Base-by-base conservation (phyloP, 2,113 vertebrate genomes). In the Chlorodrepanis virens region DNA sequence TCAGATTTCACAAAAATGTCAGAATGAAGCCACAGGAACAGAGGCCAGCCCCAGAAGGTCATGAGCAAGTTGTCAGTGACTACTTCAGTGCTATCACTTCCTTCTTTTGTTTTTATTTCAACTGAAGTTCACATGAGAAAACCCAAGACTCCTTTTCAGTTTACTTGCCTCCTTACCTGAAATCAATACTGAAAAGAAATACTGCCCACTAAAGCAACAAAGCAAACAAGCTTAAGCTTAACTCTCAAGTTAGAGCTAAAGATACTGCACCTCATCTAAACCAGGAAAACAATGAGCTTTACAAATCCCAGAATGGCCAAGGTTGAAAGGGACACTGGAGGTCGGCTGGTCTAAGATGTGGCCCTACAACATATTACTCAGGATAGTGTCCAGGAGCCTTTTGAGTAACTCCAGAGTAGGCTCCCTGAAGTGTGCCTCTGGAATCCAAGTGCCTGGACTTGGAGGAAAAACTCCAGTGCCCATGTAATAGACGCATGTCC, bases 401-500 rank as follows among this genome's bases (percentile, higher is more conserved):
- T 3, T 20, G 21, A 83, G 5, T 42, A 63, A 20, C 56, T 23
- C 31, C 35, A 37, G 42, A 83, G 18, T 18, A 63, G 2, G 19
- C 15, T 56, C 28, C 35, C 64, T 37, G 19, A 70, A 77, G 29
- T 10, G 23, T 24, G 35, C 9, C 39, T 85, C 44, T 47, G 25
- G 71, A 90, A 78, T 11, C 22, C 24, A 49, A 31, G 14, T 3
- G 5, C 28, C 42, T 16, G 8, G 7, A 78, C 47, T 11, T 60
- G 1, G 1, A 80, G 31, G n/a, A 75, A 69, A 35, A 83, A 12
- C 16, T 9, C 45, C 10, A 49, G 8, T 9, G 9, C 9, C n/a
- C 2, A 0, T 9, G 12, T 8, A 57, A 52, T 10, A 76, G 3
- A 77, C 65, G 54, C 31, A 47, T 0, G 2, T 23, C 86, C 71